These are phyloP conservation scores for Tragelaphus strepsiceros DNA, from an alignment of 2,113 vertebrate species.

Conservation along the genomic window DNA sequence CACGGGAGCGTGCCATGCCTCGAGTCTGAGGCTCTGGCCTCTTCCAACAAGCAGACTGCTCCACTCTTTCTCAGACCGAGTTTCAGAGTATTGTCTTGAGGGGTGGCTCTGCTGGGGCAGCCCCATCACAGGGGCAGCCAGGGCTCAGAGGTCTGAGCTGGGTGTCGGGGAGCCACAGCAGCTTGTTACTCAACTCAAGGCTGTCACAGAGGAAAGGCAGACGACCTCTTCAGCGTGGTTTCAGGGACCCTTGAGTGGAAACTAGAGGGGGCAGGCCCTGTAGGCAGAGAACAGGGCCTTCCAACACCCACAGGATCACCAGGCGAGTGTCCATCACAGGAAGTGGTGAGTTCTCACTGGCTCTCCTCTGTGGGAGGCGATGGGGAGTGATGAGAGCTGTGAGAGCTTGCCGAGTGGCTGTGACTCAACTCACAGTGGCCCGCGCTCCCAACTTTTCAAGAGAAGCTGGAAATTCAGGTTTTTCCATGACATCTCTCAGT, in stretches of 20 bases:
- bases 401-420: no score
- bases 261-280: neutral
- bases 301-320: neutral
- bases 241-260: neutral
- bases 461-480: neutral
- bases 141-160: neutral
- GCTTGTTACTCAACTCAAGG: neutral
- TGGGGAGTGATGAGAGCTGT: neutral
- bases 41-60: neutral
- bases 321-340: neutral
- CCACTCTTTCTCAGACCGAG: neutral
- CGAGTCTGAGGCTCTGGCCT: neutral
- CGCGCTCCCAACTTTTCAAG: neutral
- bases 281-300: neutral
- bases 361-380: neutral
- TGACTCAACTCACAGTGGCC: neutral
- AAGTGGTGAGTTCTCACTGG: no score
- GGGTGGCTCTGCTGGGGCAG: no score
- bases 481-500: neutral
- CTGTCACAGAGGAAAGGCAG: neutral
- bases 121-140: no score
- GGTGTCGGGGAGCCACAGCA: neutral
- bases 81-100: neutral
- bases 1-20: accelerated
- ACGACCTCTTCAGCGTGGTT: neutral